Evolutionary conservation across 2,797 vertebrate genomes (phyloP), one percentile per base, ranked within the genome.

Genomic region (Urophycis tenuis): DNA sequence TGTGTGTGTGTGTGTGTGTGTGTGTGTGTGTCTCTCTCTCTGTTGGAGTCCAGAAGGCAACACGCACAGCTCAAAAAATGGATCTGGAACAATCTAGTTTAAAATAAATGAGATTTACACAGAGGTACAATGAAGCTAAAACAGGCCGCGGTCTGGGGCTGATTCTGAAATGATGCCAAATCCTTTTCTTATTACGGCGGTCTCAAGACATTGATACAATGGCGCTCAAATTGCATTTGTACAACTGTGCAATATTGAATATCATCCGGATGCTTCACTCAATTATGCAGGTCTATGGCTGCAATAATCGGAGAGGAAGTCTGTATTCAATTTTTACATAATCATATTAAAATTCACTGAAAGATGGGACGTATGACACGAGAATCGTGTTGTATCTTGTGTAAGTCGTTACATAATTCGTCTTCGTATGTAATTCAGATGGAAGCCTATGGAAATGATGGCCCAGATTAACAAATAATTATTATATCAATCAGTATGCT

Each of bases 91-190:
- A 76, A 73, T 73, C 76, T 74, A 75, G 69, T 71, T 80, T 74
- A 49, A 79, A 86, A 79, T 76, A 80, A 84, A 86, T 77, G 78
- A 82, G 39, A 49, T 74, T 84, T 81, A 81, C 15, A 72, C 22
- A 77, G 70, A 15, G 75, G 75, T 76, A 77, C 14, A 69, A 78
- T 71, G 79, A 73, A 82, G 81, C 78, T 41, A 12, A 41, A 12
- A 41, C 39, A 41, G 39, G n/a, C n/a, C n/a, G n/a, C n/a, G n/a
- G n/a, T 41, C 39, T 3, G 33, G 33, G 33, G 33, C 33, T 34
- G 33, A 3, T 34, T 34, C 7, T 34, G 12, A 14, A 41, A 12
- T 12, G 12, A 41, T 41, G 17, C 39, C 39, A 3, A 81, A 60
- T 53, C 45, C 19, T 53, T 49, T 5, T 53, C 17, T 22, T 22